These are phyloP conservation scores for Crotalus adamanteus DNA, from an alignment of 2,797 vertebrate species.

Conservation along the genomic window DNA sequence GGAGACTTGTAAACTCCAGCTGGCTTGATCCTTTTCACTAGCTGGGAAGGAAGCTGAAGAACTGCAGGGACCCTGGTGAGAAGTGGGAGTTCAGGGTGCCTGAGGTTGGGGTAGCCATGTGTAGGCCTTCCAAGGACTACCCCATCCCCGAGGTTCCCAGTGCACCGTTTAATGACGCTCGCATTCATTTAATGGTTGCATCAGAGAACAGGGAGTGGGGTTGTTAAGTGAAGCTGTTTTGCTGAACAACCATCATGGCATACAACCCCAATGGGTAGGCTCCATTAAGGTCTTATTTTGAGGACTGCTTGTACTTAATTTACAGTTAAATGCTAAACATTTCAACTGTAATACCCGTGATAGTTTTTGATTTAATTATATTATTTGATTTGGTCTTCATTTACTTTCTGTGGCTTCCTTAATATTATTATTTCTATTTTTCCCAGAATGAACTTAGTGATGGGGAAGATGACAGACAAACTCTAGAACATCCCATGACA, in stretches of 20 bases:
- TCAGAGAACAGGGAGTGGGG: neutral
- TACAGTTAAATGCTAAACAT: neutral
- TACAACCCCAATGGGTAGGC: neutral
- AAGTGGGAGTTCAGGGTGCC: neutral
- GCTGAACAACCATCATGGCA: neutral
- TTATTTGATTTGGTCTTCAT: neutral
- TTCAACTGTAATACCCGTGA: neutral
- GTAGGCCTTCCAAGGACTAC: neutral
- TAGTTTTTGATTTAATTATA: neutral
- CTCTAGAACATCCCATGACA: conserved; percentile 60
- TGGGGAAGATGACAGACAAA: conserved; percentile 71
- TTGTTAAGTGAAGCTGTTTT: neutral
- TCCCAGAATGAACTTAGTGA: conserved; percentile 87
- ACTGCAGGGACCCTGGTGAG: neutral
- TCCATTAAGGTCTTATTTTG: neutral
- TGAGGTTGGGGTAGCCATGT: neutral
- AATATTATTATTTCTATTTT: conserved; percentile 41
- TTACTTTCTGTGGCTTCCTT: conserved; percentile 35
- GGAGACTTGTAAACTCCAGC: neutral
- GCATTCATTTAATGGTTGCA: neutral
- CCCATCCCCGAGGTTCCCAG: neutral
- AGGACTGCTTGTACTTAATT: neutral
- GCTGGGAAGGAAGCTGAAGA: neutral
- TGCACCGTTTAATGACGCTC: neutral
- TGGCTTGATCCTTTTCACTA: neutral